Conservation (phyloP, 2,113 vertebrate genomes). For the Notechis scutatus region DNA sequence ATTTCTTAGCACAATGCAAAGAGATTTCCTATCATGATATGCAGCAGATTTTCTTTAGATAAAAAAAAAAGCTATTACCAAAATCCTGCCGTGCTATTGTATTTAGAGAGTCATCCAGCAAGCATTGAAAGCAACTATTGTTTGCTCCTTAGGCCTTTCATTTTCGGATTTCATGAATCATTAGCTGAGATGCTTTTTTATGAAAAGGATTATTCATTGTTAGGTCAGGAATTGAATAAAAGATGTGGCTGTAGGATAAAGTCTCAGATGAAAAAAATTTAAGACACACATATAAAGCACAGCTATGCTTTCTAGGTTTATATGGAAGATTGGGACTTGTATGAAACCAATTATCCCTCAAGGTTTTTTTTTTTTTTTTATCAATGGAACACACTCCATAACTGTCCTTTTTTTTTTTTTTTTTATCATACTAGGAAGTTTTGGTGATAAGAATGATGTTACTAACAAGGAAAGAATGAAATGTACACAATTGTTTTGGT, state of each 20-base stretch:
- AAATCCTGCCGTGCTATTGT: conserved; percentile 44
- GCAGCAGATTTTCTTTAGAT: conserved; percentile 55
- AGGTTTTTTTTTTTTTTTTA: background rate
- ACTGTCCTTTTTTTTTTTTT: rapidly evolving
- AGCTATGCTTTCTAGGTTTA: background rate
- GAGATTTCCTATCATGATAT: conserved; percentile 34
- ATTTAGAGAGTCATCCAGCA: conserved; percentile 43
- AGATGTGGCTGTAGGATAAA: background rate
- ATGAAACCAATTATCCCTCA: conserved; percentile 12
- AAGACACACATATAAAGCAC: background rate
- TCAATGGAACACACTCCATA: background rate
- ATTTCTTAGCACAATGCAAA: conserved; percentile 44
- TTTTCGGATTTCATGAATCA: conserved; percentile 19
- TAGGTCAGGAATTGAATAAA: conserved; percentile 6
- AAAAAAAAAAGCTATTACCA: conserved; percentile 42
- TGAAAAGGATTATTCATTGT: background rate
- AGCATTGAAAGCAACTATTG: conserved; percentile 46
- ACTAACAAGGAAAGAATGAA: background rate
- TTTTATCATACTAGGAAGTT: background rate
- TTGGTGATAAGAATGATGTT: background rate
- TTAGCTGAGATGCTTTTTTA: conserved; percentile 2
- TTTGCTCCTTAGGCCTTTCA: conserved; percentile 39
- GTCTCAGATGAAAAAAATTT: background rate
- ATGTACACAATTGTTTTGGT: background rate
- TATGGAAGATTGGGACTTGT: background rate